Conservation (phyloP, 2,113 vertebrate genomes). For the Raja brachyura region DNA sequence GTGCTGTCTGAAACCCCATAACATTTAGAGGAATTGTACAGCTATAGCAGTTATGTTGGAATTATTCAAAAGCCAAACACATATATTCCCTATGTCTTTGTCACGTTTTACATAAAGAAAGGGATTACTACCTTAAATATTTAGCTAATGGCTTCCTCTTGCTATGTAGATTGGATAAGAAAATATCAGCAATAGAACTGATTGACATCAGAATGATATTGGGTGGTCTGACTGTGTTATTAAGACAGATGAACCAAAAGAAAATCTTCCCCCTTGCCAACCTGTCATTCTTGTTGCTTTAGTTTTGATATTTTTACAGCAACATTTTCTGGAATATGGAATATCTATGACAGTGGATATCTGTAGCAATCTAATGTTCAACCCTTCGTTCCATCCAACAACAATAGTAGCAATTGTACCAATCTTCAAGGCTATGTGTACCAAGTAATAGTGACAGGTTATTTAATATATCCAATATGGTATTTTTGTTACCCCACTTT, state of each 20-base stretch:
- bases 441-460: background rate
- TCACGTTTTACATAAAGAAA: background rate
- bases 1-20: background rate
- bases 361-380: background rate
- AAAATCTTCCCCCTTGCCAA: background rate
- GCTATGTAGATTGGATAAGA: background rate
- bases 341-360: background rate
- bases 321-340: background rate
- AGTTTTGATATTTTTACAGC: background rate
- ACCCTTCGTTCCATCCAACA: background rate
- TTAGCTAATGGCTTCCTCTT: background rate
- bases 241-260: background rate
- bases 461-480: background rate
- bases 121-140: background rate
- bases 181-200: background rate
- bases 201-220: background rate
- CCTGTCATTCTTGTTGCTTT: background rate
- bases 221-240: background rate
- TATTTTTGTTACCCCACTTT: background rate
- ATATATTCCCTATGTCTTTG: background rate
- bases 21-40: background rate
- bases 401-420: background rate
- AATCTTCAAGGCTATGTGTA: background rate
- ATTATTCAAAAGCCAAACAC: background rate
- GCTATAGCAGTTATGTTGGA: background rate